phyloP scores from a whole-genome alignment of 53 echinoderm and acorn worm genomes.

The Stichopus horrens region DNA sequence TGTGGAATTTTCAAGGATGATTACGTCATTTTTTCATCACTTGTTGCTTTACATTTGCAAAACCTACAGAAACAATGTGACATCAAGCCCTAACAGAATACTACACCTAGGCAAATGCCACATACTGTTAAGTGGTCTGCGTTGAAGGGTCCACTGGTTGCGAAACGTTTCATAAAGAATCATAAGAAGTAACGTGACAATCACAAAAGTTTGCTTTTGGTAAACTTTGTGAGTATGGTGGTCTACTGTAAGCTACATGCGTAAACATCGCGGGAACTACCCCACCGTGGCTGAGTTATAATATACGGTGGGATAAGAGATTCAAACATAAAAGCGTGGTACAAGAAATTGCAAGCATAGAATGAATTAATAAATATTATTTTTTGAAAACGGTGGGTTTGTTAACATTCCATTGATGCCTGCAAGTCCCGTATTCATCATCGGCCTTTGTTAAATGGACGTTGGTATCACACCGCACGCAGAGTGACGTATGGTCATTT shows the following conservation, averaged over 20 bases:
- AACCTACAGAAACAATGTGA: too few relatives aligned
- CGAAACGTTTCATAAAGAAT: neutral
- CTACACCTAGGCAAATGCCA: too few relatives aligned
- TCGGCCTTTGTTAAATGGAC: too few relatives aligned
- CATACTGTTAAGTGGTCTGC: too few relatives aligned
- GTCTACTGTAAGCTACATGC: neutral
- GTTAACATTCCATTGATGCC: neutral
- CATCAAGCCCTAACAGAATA: too few relatives aligned
- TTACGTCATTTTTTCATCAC: too few relatives aligned
- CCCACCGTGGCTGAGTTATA: neutral
- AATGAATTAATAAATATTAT: slow-evolving; percentile 5
- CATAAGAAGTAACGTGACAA: neutral
- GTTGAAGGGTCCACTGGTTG: too few relatives aligned
- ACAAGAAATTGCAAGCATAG: slow-evolving; percentile 6
- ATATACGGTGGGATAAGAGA: slow-evolving; percentile 1
- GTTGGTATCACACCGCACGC: neutral
- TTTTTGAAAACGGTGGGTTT: neutral
- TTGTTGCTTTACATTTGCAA: too few relatives aligned
- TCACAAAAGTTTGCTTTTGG: neutral
- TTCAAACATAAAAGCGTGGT: neutral
- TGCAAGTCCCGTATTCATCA: neutral
- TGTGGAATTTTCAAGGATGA: too few relatives aligned
- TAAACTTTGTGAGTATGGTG: neutral
- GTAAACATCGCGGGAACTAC: neutral
- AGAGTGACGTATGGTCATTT: neutral